Conservation (phyloP, 2,797 vertebrate species). For the Esox lucius region DNA sequence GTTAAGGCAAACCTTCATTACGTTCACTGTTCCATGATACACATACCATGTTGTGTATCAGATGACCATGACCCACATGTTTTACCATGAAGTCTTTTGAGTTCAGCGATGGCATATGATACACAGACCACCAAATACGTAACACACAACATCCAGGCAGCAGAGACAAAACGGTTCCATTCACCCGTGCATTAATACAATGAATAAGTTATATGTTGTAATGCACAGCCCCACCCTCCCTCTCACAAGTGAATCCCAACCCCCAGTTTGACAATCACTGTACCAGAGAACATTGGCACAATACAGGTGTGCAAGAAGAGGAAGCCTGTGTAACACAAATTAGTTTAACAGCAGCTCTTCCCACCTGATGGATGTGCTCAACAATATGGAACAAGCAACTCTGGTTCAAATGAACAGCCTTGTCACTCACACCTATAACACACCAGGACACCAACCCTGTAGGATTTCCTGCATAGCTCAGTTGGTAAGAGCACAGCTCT, state of each 20-base stretch:
- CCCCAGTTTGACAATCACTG: too few species aligned
- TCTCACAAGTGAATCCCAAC: too few species aligned
- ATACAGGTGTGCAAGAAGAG: not conserved
- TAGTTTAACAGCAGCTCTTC: constrained; percentile 16
- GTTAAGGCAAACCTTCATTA: not conserved
- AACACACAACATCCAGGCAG: too few species aligned
- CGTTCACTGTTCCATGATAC: not conserved
- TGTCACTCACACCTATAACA: not conserved
- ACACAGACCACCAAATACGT: too few species aligned
- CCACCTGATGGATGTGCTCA: constrained; percentile 8
- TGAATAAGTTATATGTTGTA: too few species aligned
- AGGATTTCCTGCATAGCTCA: too few species aligned
- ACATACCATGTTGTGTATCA: not conserved
- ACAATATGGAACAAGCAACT: constrained; percentile 11
- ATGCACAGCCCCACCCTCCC: too few species aligned
- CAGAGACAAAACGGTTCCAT: too few species aligned
- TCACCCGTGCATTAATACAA: too few species aligned
- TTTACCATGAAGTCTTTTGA: not conserved
- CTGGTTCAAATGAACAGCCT: not conserved
- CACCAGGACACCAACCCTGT: not conserved
- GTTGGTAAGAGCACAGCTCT: too few species aligned
- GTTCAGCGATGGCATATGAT: not conserved
- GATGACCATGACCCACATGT: not conserved
- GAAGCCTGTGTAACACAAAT: constrained; percentile 15
- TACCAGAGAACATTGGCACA: constrained; percentile 8